Evolutionary conservation across 2,888 invertebrate species (phyloP), one percentile per base, ranked within the genome.

Genomic region (Himalopsyche kuldschensis): DNA sequence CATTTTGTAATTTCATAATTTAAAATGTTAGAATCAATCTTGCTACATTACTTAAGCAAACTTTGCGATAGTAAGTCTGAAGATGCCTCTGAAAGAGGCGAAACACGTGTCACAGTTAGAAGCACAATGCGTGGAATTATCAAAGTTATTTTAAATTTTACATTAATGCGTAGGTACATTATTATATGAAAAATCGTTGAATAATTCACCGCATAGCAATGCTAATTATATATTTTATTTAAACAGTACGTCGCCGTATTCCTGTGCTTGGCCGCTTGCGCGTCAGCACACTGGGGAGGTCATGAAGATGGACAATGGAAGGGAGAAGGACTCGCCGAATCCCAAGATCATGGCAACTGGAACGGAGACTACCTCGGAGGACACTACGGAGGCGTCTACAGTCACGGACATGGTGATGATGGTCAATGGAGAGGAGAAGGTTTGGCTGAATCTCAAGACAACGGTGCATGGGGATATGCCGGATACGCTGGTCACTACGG

Each of bases 251-350:
- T 82, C 82, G 84, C 82, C 31, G 82, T 82, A 30, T 55, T 83
- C 80, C 78, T 85, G 81, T 76, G 82, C 85, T 24, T 82, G 79
- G 84, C 55, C 20, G 85, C 84, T 77, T 79, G 89, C 88, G 76
- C 87, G 86, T 79, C 88, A 88, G 86, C 87, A 87, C 24, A 88
- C 63, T 69, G 63, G 75, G 32, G 20, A 15, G 78, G 47, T 17
- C 69, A 81, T 77, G 83, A 55, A n/a, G 76, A 46, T n/a, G 84
- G 84, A 8, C 48, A 75, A 20, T 84, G 82, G 82, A 84, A 78
- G 15, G 41, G 41, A 41, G 41, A 41, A 41, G 41, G 41, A 41
- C 41, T 41, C 41, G 41, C 41, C 15, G 41, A 41, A 41, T 55
- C 24, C 30, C 55, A 35, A 48, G 24, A 55, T 15, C 20, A 55